Conservation (phyloP, 2,797 vertebrate genomes). For the Phrynocephalus guinanensis region DNA sequence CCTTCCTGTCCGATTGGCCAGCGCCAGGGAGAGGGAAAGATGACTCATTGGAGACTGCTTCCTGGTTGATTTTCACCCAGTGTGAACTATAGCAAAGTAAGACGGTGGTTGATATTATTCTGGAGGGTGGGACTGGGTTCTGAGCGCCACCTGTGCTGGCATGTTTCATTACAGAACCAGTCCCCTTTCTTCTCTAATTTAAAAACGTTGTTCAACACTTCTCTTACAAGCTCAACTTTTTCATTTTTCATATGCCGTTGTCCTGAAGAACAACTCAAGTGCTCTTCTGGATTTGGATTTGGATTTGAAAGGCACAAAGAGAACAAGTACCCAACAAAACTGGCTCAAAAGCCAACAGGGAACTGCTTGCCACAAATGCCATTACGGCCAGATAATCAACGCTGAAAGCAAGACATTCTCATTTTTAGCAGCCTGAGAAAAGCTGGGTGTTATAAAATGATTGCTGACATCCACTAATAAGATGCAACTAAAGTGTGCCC, state of each 20-base stretch:
- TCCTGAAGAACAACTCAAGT: background rate
- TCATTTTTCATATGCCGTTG: background rate
- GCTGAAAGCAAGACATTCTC: background rate
- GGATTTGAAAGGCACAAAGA: slow-evolving; percentile 9
- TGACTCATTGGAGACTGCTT: too few relatives aligned
- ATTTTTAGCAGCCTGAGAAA: background rate
- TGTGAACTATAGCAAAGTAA: too few relatives aligned
- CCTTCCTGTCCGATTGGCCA: too few relatives aligned
- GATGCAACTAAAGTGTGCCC: too few relatives aligned
- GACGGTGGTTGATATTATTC: too few relatives aligned
- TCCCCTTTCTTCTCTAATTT: too few relatives aligned
- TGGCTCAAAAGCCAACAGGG: background rate
- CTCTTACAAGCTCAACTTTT: background rate
- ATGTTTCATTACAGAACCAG: too few relatives aligned
- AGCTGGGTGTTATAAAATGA: background rate
- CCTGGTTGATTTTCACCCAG: too few relatives aligned
- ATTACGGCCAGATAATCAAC: background rate
- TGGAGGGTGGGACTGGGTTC: too few relatives aligned
- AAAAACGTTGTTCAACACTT: background rate
- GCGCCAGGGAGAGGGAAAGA: too few relatives aligned
- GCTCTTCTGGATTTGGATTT: background rate
- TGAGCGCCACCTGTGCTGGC: too few relatives aligned
- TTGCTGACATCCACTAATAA: too few relatives aligned
- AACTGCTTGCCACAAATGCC: background rate
- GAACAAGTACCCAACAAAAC: background rate